Percentiles rank a stretch among this genome's conserved stretches.
These are phyloP conservation scores for Columba guinea DNA, from an alignment of 2,797 vertebrate genomes.

Conservation along the genomic window DNA sequence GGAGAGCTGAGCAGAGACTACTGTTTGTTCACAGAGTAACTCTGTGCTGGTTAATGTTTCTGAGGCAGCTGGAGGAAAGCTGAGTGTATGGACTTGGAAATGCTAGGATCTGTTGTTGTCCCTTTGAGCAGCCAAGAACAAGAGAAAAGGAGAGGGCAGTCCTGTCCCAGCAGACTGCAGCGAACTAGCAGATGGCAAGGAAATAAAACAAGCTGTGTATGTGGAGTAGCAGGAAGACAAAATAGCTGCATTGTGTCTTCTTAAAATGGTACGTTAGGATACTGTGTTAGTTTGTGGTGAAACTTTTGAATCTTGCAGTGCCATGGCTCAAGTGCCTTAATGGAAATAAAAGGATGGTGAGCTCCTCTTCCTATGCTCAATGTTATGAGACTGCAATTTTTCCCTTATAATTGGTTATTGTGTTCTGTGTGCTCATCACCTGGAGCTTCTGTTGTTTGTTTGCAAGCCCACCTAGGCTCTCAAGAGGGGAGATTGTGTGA, in stretches of 20 bases:
- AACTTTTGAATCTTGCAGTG: neutral
- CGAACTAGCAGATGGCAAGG: constrained; percentile 6
- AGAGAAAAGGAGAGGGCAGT: neutral
- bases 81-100: neutral
- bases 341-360: neutral
- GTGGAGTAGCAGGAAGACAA: constrained; percentile 4
- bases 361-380: neutral
- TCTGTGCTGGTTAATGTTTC: neutral
- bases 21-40: neutral
- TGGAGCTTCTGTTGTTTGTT: neutral
- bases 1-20: neutral
- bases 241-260: constrained; percentile 36
- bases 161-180: constrained; percentile 51
- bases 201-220: neutral
- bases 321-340: neutral
- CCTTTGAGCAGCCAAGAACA: neutral
- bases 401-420: accelerated
- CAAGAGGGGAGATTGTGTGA: neutral
- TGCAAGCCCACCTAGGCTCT: neutral
- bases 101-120: neutral
- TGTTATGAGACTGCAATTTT: neutral
- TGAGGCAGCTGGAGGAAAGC: neutral
- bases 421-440: accelerated
- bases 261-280: neutral
- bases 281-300: neutral